phyloP scores from a whole-genome alignment of 2,113 vertebrate species.

The Phrynosoma blainvillii region DNA sequence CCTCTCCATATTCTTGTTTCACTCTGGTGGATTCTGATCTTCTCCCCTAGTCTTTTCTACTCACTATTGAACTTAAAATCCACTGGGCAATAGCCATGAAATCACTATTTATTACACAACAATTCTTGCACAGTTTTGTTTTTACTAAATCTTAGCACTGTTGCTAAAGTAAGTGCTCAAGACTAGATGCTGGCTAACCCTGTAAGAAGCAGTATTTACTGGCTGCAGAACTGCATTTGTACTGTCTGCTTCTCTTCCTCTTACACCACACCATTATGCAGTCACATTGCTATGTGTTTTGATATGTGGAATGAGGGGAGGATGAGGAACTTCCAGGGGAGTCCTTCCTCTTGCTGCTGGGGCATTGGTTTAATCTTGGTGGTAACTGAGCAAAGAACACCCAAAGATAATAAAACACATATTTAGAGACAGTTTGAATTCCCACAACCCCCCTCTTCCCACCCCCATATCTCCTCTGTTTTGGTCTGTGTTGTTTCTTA shows the following conservation, averaged over 20 bases:
- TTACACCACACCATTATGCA: neutral
- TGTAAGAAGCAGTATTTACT: neutral
- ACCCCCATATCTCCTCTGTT: constrained; percentile 37
- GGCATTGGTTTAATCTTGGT: constrained; percentile 28
- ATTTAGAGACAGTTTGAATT: constrained; percentile 40
- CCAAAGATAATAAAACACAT: constrained; percentile 42
- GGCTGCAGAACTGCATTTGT: neutral
- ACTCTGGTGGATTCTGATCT: neutral
- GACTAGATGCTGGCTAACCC: neutral
- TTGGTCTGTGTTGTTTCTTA: constrained; percentile 45
- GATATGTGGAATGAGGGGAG: neutral
- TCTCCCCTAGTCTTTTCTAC: neutral
- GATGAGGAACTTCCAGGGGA: neutral
- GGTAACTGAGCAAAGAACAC: constrained; percentile 34
- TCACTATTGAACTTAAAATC: neutral
- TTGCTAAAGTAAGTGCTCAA: neutral
- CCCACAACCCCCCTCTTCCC: constrained; percentile 16
- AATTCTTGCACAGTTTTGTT: neutral
- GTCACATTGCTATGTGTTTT: neutral
- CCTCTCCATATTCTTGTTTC: neutral
- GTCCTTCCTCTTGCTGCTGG: neutral
- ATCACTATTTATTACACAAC: neutral
- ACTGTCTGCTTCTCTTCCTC: neutral
- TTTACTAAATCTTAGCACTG: neutral
- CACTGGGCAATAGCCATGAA: neutral